Conservation (phyloP, 2,888 invertebrate genomes). For the Temnothorax ravouxi region DNA sequence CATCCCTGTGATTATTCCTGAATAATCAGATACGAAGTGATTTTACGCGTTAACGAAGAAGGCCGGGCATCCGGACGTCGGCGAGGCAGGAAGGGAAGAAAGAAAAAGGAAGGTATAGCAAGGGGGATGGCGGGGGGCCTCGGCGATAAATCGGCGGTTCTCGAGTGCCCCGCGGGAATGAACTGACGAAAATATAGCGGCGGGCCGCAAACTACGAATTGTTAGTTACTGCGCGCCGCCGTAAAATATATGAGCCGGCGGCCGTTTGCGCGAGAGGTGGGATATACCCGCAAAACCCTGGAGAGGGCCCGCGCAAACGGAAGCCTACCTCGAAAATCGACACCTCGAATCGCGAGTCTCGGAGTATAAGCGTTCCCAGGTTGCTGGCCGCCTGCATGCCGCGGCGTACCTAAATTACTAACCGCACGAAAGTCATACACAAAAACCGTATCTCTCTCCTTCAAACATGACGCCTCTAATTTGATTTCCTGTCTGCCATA, state of each 20-base stretch:
- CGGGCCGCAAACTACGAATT: constrained; percentile 84
- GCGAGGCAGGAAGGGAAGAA: constrained; percentile 50
- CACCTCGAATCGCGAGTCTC: constrained; percentile 59
- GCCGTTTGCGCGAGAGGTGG: constrained; percentile 70
- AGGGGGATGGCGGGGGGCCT: constrained; percentile 25
- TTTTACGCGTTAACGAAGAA: constrained; percentile 69
- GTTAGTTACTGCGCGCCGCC: constrained; percentile 83
- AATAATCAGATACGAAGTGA: constrained; percentile 61
- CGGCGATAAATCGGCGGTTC: constrained; percentile 83
- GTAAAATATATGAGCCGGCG: constrained; percentile 82
- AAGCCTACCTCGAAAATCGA: constrained; percentile 66
- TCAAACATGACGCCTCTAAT: neutral
- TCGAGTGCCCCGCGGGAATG: constrained; percentile 81
- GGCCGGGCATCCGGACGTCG: constrained; percentile 46
- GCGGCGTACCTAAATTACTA: constrained; percentile 27
- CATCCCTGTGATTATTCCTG: constrained; percentile 47
- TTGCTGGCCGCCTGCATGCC: neutral
- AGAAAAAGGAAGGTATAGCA: neutral
- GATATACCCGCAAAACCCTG: constrained; percentile 71
- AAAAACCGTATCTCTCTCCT: neutral
- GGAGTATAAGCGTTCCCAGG: constrained; percentile 36
- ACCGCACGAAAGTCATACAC: neutral
- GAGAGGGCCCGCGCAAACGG: constrained; percentile 53
- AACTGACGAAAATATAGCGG: constrained; percentile 85
- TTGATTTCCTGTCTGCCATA: too few relatives aligned